Percentiles rank a stretch among this genome's conserved stretches.
Conservation (phyloP, 2,113 vertebrate species). For the Danio rerio region GRCz12tu NC_133198.1:8766001-8766500, state of each 20-base stretch:
- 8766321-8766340: neutral
- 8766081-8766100: neutral
- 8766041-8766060: neutral
- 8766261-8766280: neutral
- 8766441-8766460: neutral
- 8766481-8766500: constrained; percentile 14
- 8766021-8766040: constrained; percentile 16
- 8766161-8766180: neutral
- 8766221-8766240: neutral
- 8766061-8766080: neutral
- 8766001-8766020: neutral
- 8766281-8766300: neutral
- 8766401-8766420: neutral
- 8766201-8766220: neutral
- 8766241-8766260: neutral
- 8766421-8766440: neutral
- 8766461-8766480: neutral
- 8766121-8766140: neutral
- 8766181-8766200: neutral
- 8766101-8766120: neutral
- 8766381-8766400: neutral
- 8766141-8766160: neutral
- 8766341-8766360: neutral
- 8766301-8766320: neutral
- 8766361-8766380: neutral